Conservation (phyloP, 1,140 invertebrate species). For the Philotrypesis tridentata region DNA sequence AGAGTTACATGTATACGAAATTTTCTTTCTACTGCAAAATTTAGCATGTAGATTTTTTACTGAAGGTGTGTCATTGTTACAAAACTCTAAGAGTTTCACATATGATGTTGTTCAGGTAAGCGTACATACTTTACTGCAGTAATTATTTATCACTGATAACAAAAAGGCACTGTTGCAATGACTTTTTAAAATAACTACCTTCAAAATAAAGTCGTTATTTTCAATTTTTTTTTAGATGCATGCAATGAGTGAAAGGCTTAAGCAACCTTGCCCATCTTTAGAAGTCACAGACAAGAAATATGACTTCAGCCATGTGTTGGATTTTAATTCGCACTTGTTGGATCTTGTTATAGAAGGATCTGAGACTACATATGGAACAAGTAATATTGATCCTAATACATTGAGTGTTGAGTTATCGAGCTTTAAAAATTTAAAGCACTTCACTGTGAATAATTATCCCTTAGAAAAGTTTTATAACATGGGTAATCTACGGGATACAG, state of each 20-base stretch:
- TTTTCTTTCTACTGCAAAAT: conserved; percentile 86
- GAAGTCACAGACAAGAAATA: conserved; percentile 81
- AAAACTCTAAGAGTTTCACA: conserved; percentile 76
- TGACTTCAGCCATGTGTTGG: conserved; percentile 92
- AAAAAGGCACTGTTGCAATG: not conserved
- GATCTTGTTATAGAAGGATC: conserved; percentile 82
- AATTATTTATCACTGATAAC: not conserved
- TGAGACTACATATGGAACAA: conserved; percentile 79
- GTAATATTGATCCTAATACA: conserved; percentile 88
- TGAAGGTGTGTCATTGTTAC: conserved; percentile 80
- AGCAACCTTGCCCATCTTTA: conserved; percentile 86
- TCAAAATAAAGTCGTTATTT: conserved; percentile 5
- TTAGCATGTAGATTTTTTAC: conserved; percentile 82
- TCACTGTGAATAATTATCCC: conserved; percentile 78
- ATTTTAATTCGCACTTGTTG: conserved; percentile 86
- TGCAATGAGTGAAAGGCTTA: conserved; percentile 90
- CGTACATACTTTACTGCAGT: not conserved
- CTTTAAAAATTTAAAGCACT: conserved; percentile 82
- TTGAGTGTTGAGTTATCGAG: conserved; percentile 86
- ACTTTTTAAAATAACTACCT: too few relatives aligned
- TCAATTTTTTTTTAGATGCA: conserved; percentile 85
- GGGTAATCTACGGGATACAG: conserved; percentile 81
- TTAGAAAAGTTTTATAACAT: conserved; percentile 80
- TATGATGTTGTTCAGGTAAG: conserved; percentile 84
- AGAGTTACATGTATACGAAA: conserved; percentile 88